These are phyloP conservation scores for Lutraria rhynchaena DNA, from an alignment of 1,140 invertebrate genomes.

Conservation along the genomic window DNA sequence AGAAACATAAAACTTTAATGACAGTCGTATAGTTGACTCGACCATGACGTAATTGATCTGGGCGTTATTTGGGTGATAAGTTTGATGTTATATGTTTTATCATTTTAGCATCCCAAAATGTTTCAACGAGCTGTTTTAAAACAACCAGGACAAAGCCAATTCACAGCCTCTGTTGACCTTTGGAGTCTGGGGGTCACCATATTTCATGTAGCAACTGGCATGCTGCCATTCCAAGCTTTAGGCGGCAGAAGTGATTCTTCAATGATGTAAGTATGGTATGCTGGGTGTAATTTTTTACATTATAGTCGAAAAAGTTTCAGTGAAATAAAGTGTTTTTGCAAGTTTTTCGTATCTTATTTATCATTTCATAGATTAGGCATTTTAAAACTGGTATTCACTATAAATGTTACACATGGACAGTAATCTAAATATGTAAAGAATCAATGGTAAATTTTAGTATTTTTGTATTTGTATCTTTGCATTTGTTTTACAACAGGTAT, in stretches of 20 bases:
- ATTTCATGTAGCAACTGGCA: constrained; percentile 97
- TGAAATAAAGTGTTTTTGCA: too few relatives aligned
- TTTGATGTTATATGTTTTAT: too few relatives aligned
- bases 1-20: too few relatives aligned
- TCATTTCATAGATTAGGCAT: background rate
- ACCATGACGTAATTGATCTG: too few relatives aligned
- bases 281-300: background rate
- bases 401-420: too few relatives aligned
- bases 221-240: constrained; percentile 95
- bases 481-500: constrained; percentile 75
- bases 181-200: constrained; percentile 99
- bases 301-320: background rate
- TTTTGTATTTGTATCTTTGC: too few relatives aligned
- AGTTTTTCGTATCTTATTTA: background rate
- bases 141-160: constrained; percentile 91
- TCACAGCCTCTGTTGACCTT: constrained; percentile 95
- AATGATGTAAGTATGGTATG: constrained; percentile 27
- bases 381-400: too few relatives aligned
- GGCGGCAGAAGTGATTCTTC: constrained; percentile 88
- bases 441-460: too few relatives aligned
- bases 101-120: constrained; percentile 94
- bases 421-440: too few relatives aligned
- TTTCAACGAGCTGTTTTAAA: constrained; percentile 96
- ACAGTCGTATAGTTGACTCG: too few relatives aligned
- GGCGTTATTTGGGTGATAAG: too few relatives aligned